Evolutionary conservation across 2,888 invertebrate genomes (phyloP).

Genomic region (Campoletis raptor): DNA sequence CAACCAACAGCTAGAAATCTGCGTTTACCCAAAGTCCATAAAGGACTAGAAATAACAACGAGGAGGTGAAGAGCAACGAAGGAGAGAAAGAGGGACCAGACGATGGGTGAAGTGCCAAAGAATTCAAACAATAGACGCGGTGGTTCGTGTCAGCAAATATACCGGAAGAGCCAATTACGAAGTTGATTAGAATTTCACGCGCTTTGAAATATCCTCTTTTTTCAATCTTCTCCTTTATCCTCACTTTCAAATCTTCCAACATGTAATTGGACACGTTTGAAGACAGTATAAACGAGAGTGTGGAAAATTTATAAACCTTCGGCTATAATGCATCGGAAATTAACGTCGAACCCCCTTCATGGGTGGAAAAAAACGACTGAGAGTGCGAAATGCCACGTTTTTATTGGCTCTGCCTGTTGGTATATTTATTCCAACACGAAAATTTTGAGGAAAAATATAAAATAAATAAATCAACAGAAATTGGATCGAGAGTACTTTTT

Average conservation of each 20-base stretch:
- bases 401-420: background rate
- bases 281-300: background rate
- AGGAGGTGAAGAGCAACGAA: background rate
- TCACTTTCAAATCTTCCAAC: background rate
- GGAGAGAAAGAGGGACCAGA: background rate
- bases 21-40: conserved; percentile 10
- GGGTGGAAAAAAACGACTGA: background rate
- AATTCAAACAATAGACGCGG: background rate
- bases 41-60: conserved; percentile 1
- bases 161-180: conserved; percentile 1
- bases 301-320: background rate
- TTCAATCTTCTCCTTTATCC: background rate
- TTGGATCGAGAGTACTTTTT: background rate
- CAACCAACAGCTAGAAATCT: background rate
- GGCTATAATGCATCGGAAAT: background rate
- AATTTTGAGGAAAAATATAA: background rate
- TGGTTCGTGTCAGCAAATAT: background rate
- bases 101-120: background rate
- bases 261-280: background rate
- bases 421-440: background rate
- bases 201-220: background rate
- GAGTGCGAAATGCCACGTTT: background rate
- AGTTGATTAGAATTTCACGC: background rate
- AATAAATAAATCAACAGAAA: background rate
- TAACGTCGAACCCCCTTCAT: background rate